These are phyloP conservation scores for Elymnias hypermnestra DNA, from an alignment of 1,140 invertebrate species.

Conservation along the genomic window DNA sequence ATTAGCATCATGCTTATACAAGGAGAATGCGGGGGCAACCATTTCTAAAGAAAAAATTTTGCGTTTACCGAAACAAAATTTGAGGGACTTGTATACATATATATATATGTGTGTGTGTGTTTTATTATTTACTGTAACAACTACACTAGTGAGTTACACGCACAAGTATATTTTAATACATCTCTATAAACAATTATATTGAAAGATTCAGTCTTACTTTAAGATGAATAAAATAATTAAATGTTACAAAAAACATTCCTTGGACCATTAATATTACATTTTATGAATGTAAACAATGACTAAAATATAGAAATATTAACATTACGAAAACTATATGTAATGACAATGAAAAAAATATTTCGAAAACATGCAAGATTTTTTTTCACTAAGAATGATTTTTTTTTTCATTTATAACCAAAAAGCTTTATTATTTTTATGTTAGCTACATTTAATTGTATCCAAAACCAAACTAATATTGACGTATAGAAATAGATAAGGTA, in stretches of 20 bases:
- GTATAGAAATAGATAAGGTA: not conserved
- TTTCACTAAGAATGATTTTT: not conserved
- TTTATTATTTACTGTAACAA: constrained; percentile 10
- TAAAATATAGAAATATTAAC: constrained; percentile 14
- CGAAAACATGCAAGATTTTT: not conserved
- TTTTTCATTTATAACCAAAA: not conserved
- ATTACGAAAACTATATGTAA: not conserved
- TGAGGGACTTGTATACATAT: constrained; percentile 3
- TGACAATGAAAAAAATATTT: not conserved
- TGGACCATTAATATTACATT: constrained; percentile 37
- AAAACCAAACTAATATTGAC: not conserved
- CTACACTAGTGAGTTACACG: constrained; percentile 19
- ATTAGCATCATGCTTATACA: not conserved
- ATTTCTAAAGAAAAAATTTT: constrained; percentile 3
- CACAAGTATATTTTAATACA: constrained; percentile 27
- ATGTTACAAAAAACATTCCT: constrained; percentile 35
- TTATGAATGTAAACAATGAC: constrained; percentile 17
- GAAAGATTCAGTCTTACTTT: constrained; percentile 41
- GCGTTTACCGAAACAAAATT: constrained; percentile 8
- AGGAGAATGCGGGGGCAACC: not conserved
- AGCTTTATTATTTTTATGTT: no score
- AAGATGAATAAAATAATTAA: constrained; percentile 31
- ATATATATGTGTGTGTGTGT: not conserved
- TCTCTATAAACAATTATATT: constrained; percentile 35
- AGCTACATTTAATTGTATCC: no score